Evolutionary conservation across 2,113 vertebrate species (phyloP), one percentile per base, ranked within the genome.

Genomic region (Labeo rohita): DNA sequence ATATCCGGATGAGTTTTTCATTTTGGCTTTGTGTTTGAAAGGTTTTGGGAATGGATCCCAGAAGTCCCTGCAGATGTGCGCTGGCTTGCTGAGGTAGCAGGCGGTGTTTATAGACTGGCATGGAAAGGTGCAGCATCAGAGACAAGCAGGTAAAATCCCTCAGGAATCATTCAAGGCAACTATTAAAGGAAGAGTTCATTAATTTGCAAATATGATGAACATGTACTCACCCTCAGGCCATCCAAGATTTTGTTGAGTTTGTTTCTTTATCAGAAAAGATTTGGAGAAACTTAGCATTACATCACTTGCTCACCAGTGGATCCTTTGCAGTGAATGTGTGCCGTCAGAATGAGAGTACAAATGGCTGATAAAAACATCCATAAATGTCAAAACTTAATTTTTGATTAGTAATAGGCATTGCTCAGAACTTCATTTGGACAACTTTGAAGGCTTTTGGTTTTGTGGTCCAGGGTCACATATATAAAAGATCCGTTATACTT

Each of bases 1-100:
- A 10, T 75, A 13, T 13, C 73, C 21, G 49, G 10, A 23, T 1
- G 3, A 75, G 13, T 28, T 8, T 13, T 28, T 52, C 76, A 59
- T 2, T 23, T 61, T 0, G 1, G 2, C 18, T 36, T 13, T 63
- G 15, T 78, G 4, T 86, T 23, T 36, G 54, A 10, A 86, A 97
- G 97, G 91, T 89, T 98, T 84, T 92, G 97, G 45, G 96, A 97
- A 88, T 97, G 96, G 97, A 96, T 98, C 89, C 97, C 97, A 34
- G 96, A 97, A 85, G 95, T 97, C 75, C 95, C 96, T 0, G 93
- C 95, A 47, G 96, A 97, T 6, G 90, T 96, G 45, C 92, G 93
- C 81, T 97, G 97, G 97, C 84, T 97, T n/a, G 90, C 87, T 18
- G 94, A 91, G 9, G 87, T 97, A 81, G 95, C 94, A 75, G 94